These are phyloP conservation scores for Phalanger gymnotis DNA, from an alignment of 2,797 vertebrate genomes.

Conservation along the genomic window DNA sequence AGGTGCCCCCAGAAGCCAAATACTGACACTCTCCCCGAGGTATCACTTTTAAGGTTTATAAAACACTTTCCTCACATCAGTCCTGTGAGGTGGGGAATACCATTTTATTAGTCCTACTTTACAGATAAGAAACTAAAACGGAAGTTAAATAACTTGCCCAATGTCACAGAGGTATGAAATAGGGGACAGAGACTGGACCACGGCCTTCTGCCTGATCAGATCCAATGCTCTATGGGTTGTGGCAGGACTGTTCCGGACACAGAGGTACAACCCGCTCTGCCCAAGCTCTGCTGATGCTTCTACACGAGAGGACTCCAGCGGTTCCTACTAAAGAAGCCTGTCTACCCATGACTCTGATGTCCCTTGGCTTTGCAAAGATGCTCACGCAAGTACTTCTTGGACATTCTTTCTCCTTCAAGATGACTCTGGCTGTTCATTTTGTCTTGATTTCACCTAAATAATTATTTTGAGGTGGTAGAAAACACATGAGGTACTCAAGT, in stretches of 20 bases:
- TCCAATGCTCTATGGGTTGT: not conserved
- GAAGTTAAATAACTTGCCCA: not conserved
- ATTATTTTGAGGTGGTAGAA: not conserved
- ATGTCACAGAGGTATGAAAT: not conserved
- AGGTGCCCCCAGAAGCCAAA: not conserved
- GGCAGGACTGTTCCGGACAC: not conserved
- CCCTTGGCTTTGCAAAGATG: not conserved
- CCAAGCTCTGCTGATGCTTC: not conserved
- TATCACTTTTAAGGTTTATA: not conserved
- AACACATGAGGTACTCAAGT: not conserved
- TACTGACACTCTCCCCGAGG: not conserved
- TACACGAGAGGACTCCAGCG: not conserved
- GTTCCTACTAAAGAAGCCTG: not conserved
- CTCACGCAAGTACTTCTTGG: not conserved
- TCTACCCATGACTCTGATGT: not conserved
- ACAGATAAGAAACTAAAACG: not conserved
- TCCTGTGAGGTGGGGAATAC: not conserved
- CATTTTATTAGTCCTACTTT: not conserved
- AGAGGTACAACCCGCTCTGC: not conserved
- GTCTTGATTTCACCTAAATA: not conserved
- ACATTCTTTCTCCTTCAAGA: not conserved
- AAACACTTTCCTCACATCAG: not conserved
- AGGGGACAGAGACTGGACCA: not conserved
- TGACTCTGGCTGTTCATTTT: not conserved
- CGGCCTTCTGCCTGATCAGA: not conserved